phyloP scores from a whole-genome alignment of 2,797 vertebrate species.

The Smutsia gigantea region DNA sequence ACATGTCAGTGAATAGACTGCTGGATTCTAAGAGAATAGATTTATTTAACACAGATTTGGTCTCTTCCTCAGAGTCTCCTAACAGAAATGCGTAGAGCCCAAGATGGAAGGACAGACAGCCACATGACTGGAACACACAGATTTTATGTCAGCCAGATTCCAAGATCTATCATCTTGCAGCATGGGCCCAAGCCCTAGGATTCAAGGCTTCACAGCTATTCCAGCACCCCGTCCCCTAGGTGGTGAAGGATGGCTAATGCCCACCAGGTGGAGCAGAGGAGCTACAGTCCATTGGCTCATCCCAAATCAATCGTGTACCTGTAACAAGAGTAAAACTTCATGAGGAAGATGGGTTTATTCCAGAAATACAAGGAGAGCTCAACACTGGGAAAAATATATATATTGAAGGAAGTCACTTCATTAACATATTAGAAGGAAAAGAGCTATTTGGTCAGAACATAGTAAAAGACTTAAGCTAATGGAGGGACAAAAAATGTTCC shows the following conservation, averaged over 20 bases:
- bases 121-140: neutral
- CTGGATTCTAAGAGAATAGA: neutral
- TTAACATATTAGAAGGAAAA: neutral
- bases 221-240: neutral
- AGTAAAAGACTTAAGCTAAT: neutral
- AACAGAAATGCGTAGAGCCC: neutral
- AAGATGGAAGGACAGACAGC: neutral
- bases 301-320: neutral
- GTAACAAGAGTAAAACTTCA: neutral
- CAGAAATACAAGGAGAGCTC: neutral
- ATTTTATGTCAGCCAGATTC: neutral
- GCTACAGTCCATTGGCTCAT: neutral
- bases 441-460: neutral
- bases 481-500: neutral
- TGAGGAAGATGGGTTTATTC: neutral
- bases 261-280: slow-evolving; percentile 66
- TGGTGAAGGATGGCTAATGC: neutral
- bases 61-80: neutral
- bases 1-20: neutral
- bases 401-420: neutral
- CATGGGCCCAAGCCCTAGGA: neutral
- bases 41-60: neutral
- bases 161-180: neutral
- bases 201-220: neutral
- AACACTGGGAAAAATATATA: neutral